Percentiles rank a stretch among this genome's conserved stretches.
Evolutionary conservation across 2,113 vertebrate species (phyloP).

Genomic region (Cepphus grylle): DNA sequence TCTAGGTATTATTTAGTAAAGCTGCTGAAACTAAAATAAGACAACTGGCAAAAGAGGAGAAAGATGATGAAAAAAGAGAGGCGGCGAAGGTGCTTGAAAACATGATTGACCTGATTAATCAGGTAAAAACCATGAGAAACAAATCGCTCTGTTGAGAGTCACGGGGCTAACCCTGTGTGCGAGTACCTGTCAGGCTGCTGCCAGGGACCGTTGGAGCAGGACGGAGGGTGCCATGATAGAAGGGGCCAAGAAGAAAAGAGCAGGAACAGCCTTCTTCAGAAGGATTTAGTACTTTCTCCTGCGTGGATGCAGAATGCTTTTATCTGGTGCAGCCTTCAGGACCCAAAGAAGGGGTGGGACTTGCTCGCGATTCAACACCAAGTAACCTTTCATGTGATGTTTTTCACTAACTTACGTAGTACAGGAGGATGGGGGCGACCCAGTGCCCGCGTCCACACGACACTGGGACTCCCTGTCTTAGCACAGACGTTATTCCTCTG

Average conservation of each 20-base stretch:
- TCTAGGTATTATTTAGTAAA: slow-evolving; percentile 90
- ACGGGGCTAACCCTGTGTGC: not conserved
- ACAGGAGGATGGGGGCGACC: rapidly evolving
- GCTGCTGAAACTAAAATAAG: slow-evolving; percentile 84
- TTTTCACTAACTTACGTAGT: rapidly evolving
- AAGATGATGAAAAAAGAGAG: slow-evolving; percentile 74
- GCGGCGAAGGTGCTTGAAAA: slow-evolving; percentile 83
- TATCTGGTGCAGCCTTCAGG: not conserved
- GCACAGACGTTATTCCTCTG: rapidly evolving
- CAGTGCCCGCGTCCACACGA: not conserved
- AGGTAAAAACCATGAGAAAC: slow-evolving; percentile 74
- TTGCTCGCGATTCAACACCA: not conserved
- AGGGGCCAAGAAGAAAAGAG: not conserved
- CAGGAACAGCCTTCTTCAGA: not conserved
- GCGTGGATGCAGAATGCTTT: not conserved
- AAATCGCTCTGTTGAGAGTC: rapidly evolving
- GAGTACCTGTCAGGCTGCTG: not conserved
- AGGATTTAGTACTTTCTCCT: not conserved
- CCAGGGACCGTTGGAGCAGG: not conserved
- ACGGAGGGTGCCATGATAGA: rapidly evolving
- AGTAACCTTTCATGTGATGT: not conserved
- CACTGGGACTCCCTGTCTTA: not conserved
- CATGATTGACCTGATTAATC: slow-evolving; percentile 87
- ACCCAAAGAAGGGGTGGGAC: not conserved
- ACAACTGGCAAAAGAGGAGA: slow-evolving; percentile 73